phyloP scores from a whole-genome alignment of 2,888 invertebrate genomes.

The Leucophenga montana region DNA sequence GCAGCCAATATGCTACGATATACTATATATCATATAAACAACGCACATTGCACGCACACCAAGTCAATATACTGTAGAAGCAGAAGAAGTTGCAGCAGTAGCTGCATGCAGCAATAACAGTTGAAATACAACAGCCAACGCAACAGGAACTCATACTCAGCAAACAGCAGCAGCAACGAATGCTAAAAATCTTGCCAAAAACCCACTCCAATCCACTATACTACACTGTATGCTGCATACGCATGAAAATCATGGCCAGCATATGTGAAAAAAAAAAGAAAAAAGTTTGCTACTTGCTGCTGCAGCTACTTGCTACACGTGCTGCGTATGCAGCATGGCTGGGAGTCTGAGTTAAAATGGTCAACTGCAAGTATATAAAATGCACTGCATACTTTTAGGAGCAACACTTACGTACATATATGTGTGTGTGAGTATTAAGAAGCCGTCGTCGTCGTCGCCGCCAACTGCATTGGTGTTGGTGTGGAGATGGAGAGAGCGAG shows the following conservation, averaged over 20 bases:
- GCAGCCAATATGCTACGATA: too few species aligned
- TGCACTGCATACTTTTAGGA: slow-evolving; percentile 13
- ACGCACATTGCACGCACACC: too few species aligned
- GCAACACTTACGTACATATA: too few species aligned
- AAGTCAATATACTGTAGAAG: too few species aligned
- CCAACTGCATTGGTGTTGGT: too few species aligned
- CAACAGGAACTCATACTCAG: slow-evolving; percentile 10
- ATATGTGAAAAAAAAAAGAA: neutral
- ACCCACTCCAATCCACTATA: slow-evolving; percentile 36
- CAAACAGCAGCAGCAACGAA: slow-evolving; percentile 17
- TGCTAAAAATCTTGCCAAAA: slow-evolving; percentile 18
- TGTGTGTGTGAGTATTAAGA: neutral
- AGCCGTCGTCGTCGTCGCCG: slow-evolving; percentile 7
- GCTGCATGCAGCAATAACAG: neutral
- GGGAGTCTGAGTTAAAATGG: neutral
- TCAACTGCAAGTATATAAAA: slow-evolving; percentile 3
- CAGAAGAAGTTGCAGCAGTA: neutral
- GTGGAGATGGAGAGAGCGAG: slow-evolving; percentile 7
- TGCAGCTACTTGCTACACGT: slow-evolving; percentile 65
- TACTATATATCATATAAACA: too few species aligned
- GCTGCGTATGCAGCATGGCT: slow-evolving; percentile 47
- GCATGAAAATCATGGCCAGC: slow-evolving; percentile 5
- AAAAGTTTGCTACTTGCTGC: slow-evolving; percentile 34
- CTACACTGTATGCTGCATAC: neutral
- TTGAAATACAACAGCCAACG: neutral